phyloP scores from a whole-genome alignment of 2,888 invertebrate species.

The Neria commutata region DNA sequence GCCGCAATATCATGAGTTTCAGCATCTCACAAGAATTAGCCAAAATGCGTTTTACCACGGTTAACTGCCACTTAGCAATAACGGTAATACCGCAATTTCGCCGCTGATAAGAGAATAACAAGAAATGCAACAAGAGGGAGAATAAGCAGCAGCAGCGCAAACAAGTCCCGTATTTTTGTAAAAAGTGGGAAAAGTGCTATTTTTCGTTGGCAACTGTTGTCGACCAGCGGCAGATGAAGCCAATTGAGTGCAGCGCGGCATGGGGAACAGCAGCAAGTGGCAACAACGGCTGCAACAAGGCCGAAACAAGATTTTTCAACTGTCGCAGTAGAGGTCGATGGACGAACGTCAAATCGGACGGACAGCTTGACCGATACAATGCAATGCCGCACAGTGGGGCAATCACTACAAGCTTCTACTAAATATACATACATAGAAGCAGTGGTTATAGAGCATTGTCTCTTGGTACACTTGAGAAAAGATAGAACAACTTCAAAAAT shows the following conservation, averaged over 20 bases:
- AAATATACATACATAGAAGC: too few relatives aligned
- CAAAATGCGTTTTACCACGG: not conserved
- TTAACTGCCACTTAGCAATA: slow-evolving; percentile 22
- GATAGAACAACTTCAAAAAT: too few relatives aligned
- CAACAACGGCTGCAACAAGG: slow-evolving; percentile 19
- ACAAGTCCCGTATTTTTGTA: not conserved
- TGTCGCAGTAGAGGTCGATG: not conserved
- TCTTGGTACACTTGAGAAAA: too few relatives aligned
- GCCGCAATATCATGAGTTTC: not conserved
- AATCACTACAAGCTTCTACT: too few relatives aligned
- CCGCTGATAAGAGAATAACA: slow-evolving; percentile 29
- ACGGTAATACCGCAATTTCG: slow-evolving; percentile 44
- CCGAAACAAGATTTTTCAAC: slow-evolving; percentile 27
- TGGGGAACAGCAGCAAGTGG: slow-evolving; percentile 25
- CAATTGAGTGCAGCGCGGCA: slow-evolving; percentile 42
- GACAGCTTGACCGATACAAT: too few relatives aligned
- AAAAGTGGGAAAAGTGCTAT: slow-evolving; percentile 44
- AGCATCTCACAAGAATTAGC: not conserved
- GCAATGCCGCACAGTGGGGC: too few relatives aligned
- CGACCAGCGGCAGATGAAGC: slow-evolving; percentile 34
- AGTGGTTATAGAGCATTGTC: too few relatives aligned
- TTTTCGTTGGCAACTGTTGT: slow-evolving; percentile 6
- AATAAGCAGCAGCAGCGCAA: slow-evolving; percentile 33
- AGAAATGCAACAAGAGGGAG: slow-evolving; percentile 37
- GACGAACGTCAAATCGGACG: not conserved